Evolutionary conservation across 2,888 invertebrate genomes (phyloP), one percentile per base, ranked within the genome.

Genomic region (Eugnorisma glareosa): DNA sequence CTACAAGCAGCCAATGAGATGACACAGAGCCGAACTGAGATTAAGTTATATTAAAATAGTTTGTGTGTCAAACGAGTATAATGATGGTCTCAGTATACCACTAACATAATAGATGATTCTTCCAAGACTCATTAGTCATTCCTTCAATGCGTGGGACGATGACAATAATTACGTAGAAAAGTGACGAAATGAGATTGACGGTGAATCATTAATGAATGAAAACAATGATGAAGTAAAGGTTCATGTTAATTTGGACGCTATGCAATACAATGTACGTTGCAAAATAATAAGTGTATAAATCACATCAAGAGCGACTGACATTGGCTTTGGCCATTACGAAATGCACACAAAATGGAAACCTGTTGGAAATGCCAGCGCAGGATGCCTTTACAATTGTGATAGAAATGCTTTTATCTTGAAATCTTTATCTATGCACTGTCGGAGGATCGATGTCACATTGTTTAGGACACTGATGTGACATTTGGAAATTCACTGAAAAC

Each of bases 201-300:
- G 80, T 94, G 94, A 94, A 86, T 95, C 94, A 94, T 86, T 90
- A 86, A 82, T 91, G 86, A 92, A 92, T 90, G 89, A 92, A 91
- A 91, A 91, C 87, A 91, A 90, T 86, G 77, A 81, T 81, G 74
- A 87, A 81, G 77, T 75, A 82, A 87, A 84, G 73, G 84, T 85
- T 87, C 79, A 81, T 85, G 70, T 84, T 73, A 73, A 87, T 80
- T 82, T 67, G 31, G 61, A 77, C 11, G 63, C 40, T 66, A 83
- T 86, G 74, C 82, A 88, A 84, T 87, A 88, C 82, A 82, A 85
- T 83, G 72, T 79, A 88, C 67, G 77, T 88, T 90, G 81, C 86
- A 83, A 89, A 86, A 90, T 86, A 84, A 88, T 81, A 76, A 75
- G 70, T 85, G 80, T 81, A 88, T 88, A 89, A 83, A 89, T 89